phyloP scores from a whole-genome alignment of 2,888 invertebrate species.

The Lochmaea capreae region DNA sequence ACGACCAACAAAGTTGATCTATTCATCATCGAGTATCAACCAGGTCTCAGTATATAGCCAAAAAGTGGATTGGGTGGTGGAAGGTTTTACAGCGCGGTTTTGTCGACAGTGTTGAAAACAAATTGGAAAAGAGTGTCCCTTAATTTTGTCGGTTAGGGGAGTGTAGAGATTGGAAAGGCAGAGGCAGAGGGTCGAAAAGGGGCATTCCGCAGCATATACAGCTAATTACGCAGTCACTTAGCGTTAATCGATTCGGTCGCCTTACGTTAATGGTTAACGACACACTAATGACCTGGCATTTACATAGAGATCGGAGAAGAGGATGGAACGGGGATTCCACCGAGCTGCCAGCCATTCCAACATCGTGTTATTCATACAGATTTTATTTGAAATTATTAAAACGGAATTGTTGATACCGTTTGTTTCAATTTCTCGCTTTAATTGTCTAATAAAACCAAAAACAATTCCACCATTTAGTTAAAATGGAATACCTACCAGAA shows the following conservation, averaged over 20 bases:
- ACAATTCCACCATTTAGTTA: neutral
- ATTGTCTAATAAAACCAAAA: neutral
- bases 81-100: slow-evolving; percentile 38
- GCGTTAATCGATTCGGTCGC: slow-evolving; percentile 68
- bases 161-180: slow-evolving; percentile 46
- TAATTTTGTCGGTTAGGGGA: slow-evolving; percentile 57
- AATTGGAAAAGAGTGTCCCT: slow-evolving; percentile 56
- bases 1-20: slow-evolving; percentile 8
- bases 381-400: slow-evolving; percentile 40
- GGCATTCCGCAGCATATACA: slow-evolving; percentile 60
- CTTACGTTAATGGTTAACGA: slow-evolving; percentile 68
- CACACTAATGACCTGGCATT: slow-evolving; percentile 67
- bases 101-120: slow-evolving; percentile 45
- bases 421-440: neutral
- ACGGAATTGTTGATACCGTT: slow-evolving; percentile 10
- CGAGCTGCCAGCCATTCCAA: slow-evolving; percentile 11
- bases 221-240: slow-evolving; percentile 69
- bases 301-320: slow-evolving; percentile 62
- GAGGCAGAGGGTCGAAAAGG: slow-evolving; percentile 39
- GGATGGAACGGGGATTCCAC: slow-evolving; percentile 34
- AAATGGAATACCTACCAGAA: neutral
- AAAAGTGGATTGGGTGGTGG: slow-evolving; percentile 20
- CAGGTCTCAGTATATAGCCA: slow-evolving; percentile 26
- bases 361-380: slow-evolving; percentile 33
- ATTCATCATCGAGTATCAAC: slow-evolving; percentile 18